Evolutionary conservation across 1,140 invertebrate genomes (phyloP).

Genomic region (Heliothis subflexa): DNA sequence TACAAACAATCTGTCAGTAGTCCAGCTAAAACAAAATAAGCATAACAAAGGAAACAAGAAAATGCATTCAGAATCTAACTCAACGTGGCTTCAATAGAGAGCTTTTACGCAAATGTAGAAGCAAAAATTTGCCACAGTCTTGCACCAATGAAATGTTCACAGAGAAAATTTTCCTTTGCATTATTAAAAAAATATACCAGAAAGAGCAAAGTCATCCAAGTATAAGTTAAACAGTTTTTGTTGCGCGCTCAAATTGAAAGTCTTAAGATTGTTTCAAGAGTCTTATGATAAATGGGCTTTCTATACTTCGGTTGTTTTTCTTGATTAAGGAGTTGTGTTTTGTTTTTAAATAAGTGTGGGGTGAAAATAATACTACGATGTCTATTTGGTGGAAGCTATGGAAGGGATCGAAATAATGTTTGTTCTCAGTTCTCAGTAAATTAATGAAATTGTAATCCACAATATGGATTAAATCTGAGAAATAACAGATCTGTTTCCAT

Average conservation of each 20-base stretch:
- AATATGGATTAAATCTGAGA: too few relatives aligned
- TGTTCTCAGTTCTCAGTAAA: too few relatives aligned
- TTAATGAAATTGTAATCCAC: too few relatives aligned
- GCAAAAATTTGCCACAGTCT: slow-evolving; percentile 27
- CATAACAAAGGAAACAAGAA: slow-evolving; percentile 9
- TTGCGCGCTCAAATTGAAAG: slow-evolving; percentile 40
- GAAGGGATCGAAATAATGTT: too few relatives aligned
- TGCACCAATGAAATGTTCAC: slow-evolving; percentile 19
- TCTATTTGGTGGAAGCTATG: too few relatives aligned
- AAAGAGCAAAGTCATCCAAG: slow-evolving; percentile 37
- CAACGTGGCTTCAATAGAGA: neutral
- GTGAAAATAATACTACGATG: too few relatives aligned
- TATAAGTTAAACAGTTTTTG: slow-evolving; percentile 45
- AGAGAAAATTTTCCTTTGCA: slow-evolving; percentile 29
- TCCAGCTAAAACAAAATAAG: slow-evolving; percentile 7
- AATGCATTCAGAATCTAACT: slow-evolving; percentile 16
- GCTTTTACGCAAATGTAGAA: neutral
- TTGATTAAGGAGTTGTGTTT: slow-evolving; percentile 2
- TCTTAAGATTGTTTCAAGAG: slow-evolving; percentile 38
- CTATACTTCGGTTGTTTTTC: slow-evolving; percentile 7
- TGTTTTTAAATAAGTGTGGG: slow-evolving; percentile 1
- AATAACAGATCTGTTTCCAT: too few relatives aligned
- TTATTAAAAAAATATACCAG: slow-evolving; percentile 46
- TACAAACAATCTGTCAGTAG: slow-evolving; percentile 1
- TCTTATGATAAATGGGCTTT: slow-evolving; percentile 34